These are phyloP conservation scores for Leucophenga maculata DNA, from an alignment of 2,888 invertebrate genomes.

Conservation along the genomic window DNA sequence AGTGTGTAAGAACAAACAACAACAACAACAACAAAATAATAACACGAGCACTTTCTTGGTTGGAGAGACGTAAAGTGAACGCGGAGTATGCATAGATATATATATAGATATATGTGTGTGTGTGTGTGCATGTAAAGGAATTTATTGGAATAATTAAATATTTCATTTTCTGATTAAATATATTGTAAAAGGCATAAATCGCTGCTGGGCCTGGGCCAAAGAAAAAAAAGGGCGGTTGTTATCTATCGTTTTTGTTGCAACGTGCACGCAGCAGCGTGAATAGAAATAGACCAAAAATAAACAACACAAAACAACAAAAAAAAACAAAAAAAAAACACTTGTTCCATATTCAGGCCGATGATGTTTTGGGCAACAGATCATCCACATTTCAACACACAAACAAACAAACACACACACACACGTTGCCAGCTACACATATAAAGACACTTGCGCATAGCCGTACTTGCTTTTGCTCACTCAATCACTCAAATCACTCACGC, in stretches of 20 bases:
- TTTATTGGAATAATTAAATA: too few relatives aligned
- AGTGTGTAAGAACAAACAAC: neutral
- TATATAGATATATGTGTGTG: too few relatives aligned
- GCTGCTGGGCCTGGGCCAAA: neutral
- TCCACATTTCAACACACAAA: slow-evolving; percentile 33
- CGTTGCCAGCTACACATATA: slow-evolving; percentile 22
- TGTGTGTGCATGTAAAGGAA: neutral
- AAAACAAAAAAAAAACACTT: slow-evolving; percentile 19
- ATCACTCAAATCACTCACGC: slow-evolving; percentile 1
- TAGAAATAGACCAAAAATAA: slow-evolving; percentile 12
- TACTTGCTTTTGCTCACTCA: neutral
- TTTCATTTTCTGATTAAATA: slow-evolving; percentile 8
- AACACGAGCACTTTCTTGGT: slow-evolving; percentile 2
- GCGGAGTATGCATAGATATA: too few relatives aligned
- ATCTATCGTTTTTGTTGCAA: slow-evolving; percentile 40
- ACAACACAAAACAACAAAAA: neutral
- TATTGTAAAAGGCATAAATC: too few relatives aligned
- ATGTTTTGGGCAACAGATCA: slow-evolving; percentile 11
- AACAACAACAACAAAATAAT: slow-evolving; percentile 34
- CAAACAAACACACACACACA: slow-evolving; percentile 30
- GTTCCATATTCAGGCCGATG: neutral
- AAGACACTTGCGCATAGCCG: too few relatives aligned
- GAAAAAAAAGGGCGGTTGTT: slow-evolving; percentile 28
- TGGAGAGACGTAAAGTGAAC: neutral
- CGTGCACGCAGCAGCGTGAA: neutral